Evolutionary conservation across 2,797 vertebrate species (phyloP).

Genomic region (Coluber constrictor): DNA sequence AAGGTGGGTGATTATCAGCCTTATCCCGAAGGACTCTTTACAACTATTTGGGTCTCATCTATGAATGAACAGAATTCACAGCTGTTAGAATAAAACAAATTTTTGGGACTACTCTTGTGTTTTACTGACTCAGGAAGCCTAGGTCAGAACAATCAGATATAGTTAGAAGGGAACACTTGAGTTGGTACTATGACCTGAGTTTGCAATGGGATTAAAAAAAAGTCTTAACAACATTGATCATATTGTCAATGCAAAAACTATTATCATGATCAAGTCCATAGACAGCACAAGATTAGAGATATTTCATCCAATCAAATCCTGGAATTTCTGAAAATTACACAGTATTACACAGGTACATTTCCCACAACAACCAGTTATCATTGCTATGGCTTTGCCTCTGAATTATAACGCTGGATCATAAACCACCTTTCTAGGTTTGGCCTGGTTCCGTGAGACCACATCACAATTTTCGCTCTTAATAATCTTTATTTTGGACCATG

Average conservation of each 20-base stretch:
- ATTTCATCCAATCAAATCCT: not conserved
- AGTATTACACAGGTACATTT: not conserved
- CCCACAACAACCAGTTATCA: not conserved
- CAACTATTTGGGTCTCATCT: too few relatives aligned
- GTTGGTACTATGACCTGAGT: not conserved
- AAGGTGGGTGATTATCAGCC: too few relatives aligned
- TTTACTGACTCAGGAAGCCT: too few relatives aligned
- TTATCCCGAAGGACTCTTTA: too few relatives aligned
- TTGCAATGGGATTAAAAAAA: not conserved
- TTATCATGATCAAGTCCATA: not conserved
- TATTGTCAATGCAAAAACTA: not conserved
- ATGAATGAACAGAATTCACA: too few relatives aligned
- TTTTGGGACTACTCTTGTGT: too few relatives aligned
- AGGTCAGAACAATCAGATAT: not conserved
- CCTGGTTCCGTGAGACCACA: not conserved
- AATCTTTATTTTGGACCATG: not conserved
- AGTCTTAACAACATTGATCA: not conserved
- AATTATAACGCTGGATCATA: not conserved
- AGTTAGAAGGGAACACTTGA: not conserved
- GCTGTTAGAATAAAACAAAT: too few relatives aligned
- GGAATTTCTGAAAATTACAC: not conserved
- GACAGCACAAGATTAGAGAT: not conserved
- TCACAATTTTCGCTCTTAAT: not conserved
- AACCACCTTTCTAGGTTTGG: not conserved
- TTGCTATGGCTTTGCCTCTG: not conserved